Evolutionary conservation across 2,888 invertebrate genomes (phyloP).

Genomic region (Thymelicus sylvestris): DNA sequence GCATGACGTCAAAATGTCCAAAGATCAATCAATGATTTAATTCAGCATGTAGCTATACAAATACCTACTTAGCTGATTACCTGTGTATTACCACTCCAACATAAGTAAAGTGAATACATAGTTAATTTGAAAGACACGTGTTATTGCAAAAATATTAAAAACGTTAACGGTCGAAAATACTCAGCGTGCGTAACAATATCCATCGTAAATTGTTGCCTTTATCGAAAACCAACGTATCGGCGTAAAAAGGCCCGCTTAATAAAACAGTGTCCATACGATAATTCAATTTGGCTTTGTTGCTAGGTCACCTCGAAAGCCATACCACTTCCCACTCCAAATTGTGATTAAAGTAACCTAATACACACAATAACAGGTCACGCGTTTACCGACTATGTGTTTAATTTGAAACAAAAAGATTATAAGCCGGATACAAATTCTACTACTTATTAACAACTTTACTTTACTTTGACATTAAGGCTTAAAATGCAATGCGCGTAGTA

Average conservation of each 20-base stretch:
- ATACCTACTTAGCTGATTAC: too few relatives aligned
- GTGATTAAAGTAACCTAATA: slow-evolving; percentile 84
- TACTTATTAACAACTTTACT: slow-evolving; percentile 47
- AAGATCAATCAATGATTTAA: too few relatives aligned
- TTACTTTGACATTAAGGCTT: neutral
- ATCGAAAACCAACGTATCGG: slow-evolving; percentile 22
- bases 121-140: neutral
- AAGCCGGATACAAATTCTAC: slow-evolving; percentile 42
- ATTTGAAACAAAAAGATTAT: slow-evolving; percentile 54
- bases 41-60: too few relatives aligned
- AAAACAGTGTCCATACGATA: slow-evolving; percentile 53
- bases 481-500: slow-evolving; percentile 44
- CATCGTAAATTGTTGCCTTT: slow-evolving; percentile 25
- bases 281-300: slow-evolving; percentile 69
- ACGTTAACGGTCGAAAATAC: slow-evolving; percentile 7
- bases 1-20: too few relatives aligned
- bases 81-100: too few relatives aligned
- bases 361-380: slow-evolving; percentile 84
- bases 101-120: too few relatives aligned
- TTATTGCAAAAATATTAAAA: slow-evolving; percentile 9
- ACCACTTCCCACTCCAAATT: slow-evolving; percentile 82
- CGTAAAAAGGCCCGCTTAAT: slow-evolving; percentile 36
- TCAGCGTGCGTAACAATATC: slow-evolving; percentile 23
- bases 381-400: slow-evolving; percentile 69
- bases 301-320: slow-evolving; percentile 77